Evolutionary conservation across 1,140 invertebrate genomes (phyloP).

Genomic region (Popillia japonica): DNA sequence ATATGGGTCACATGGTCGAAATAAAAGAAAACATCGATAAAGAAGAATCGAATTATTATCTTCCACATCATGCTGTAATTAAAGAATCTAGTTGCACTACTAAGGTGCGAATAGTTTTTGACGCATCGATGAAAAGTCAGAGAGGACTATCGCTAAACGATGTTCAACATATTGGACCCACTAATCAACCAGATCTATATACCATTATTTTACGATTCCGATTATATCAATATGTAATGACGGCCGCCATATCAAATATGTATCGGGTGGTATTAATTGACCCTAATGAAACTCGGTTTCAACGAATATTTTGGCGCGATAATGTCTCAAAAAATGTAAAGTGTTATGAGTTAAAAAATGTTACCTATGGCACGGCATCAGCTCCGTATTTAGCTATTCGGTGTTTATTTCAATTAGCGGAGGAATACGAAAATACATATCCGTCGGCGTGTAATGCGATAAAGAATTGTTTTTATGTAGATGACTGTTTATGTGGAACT

Average conservation of each 20-base stretch:
- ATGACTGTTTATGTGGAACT: conserved; percentile 36
- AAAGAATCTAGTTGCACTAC: conserved; percentile 5
- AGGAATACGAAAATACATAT: conserved; percentile 25
- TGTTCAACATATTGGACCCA: too few species aligned
- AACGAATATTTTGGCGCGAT: conserved; percentile 55
- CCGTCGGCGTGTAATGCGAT: conserved; percentile 1
- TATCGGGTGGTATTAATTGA: conserved; percentile 50
- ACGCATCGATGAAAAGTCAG: neutral
- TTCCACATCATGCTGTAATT: conserved; percentile 35
- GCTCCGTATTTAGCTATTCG: conserved; percentile 46
- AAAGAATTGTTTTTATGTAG: conserved; percentile 39
- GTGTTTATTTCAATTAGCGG: conserved; percentile 41
- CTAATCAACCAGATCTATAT: neutral
- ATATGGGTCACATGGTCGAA: conserved; percentile 49
- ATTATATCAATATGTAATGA: conserved; percentile 17
- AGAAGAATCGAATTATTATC: neutral
- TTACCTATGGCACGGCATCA: conserved; percentile 51
- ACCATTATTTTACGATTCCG: conserved; percentile 20
- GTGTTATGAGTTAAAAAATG: conserved; percentile 49
- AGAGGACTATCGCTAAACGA: conserved; percentile 24
- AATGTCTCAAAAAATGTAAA: conserved; percentile 48
- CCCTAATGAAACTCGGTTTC: conserved; percentile 49
- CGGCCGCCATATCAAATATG: conserved; percentile 33
- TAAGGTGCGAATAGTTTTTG: conserved; percentile 6
- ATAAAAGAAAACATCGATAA: neutral